Evolutionary conservation across 2,888 invertebrate genomes (phyloP), one percentile per base, ranked within the genome.

Genomic region (Ormyrus thymus): DNA sequence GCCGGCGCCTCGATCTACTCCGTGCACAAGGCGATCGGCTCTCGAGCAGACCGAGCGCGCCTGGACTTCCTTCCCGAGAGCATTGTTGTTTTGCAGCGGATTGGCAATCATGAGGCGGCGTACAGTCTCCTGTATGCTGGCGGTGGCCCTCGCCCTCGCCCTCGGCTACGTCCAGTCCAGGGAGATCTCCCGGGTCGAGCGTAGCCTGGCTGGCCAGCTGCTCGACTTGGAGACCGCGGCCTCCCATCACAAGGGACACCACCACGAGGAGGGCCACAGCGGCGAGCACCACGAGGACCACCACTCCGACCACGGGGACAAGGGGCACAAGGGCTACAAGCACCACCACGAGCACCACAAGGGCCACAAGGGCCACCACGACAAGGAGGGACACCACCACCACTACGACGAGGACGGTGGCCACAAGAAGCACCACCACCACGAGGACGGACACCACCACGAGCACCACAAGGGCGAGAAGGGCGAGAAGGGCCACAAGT

Each of bases 321-420:
- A 95, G 85, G 94, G 93, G 0, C 93, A 94, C 82, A 95, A 95
- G 82, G 94, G 94, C 0, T 94, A 95, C 90, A 93, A 94, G 85
- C 92, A 93, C 10, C 92, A 93, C 80, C 94, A 95, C 85, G 92
- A 93, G 76, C 92, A 94, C 82, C 93, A 93, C 83, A 93, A 95
- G 68, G 93, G 93, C 6, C 92, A 93, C 83, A 95, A 94, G 85
- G 95, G 95, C 0, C 94, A 95, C 84, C 95, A 95, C 84, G 94
- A 95, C 85, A 94, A 95, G 86, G 94, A 93, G 84, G 91, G 92
- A 4, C 93, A 94, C 91, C 92, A 83, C 81, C 93, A 93, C 0
- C 92, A 93, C 84, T 93, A 93, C 86, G 92, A 92, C 65, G 94
- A 94, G 84, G 91, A 93, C 65, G 93, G 92, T 2, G 93, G 92